These are phyloP conservation scores for Andrena fulva DNA, from an alignment of 2,888 invertebrate species.

Conservation along the genomic window DNA sequence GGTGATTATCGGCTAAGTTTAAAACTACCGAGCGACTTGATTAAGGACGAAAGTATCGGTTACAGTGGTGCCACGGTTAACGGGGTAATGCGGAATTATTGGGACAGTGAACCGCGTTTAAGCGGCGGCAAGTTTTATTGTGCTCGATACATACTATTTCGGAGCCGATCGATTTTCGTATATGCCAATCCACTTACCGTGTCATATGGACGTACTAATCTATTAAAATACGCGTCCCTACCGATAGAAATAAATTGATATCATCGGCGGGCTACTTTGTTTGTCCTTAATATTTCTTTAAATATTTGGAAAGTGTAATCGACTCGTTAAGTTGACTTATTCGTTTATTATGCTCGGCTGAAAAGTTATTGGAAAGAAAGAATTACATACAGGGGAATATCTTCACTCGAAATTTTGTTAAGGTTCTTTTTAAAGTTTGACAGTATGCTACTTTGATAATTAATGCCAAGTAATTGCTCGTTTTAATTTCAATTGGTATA, in stretches of 20 bases:
- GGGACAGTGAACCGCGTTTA: conserved; percentile 55
- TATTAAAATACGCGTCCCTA: conserved; percentile 1
- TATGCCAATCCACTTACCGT: conserved; percentile 23
- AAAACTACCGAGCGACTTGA: not conserved
- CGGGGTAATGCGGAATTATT: conserved; percentile 33
- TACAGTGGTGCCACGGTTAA: not conserved
- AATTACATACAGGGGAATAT: no score
- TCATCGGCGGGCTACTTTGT: not conserved
- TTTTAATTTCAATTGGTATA: not conserved
- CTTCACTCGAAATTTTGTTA: no score
- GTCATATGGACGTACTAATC: conserved; percentile 10
- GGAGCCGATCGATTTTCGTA: conserved; percentile 58
- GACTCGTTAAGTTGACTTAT: not conserved
- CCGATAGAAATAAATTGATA: not conserved
- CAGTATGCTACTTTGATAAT: no score
- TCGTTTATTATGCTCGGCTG: not conserved
- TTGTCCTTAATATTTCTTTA: not conserved
- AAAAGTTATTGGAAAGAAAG: no score
- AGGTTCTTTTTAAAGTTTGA: no score
- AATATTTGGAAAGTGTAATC: not conserved
- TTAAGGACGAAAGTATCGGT: not conserved
- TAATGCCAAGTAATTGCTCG: no score
- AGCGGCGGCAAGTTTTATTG: conserved; percentile 39
- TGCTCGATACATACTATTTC: conserved; percentile 42
- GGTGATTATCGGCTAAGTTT: not conserved